Evolutionary conservation across 2,113 vertebrate species (phyloP).

Genomic region (Larimichthys crocea): DNA sequence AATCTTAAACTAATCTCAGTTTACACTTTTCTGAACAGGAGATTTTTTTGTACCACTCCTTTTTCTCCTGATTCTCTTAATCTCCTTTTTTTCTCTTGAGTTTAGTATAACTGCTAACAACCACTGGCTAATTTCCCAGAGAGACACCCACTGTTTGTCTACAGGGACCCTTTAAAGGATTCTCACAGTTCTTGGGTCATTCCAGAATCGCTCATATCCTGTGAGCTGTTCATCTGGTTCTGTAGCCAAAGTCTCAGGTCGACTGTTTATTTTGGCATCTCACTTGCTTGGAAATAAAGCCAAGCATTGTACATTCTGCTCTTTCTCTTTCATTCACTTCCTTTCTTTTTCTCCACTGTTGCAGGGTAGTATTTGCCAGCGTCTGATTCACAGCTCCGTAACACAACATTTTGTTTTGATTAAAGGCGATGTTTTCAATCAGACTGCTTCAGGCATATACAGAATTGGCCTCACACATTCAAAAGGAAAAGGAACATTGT

Average conservation of each 20-base stretch:
- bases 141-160: constrained; percentile 23
- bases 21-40: background rate
- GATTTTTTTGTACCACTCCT: background rate
- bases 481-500: constrained; percentile 16
- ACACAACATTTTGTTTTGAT: constrained; percentile 46
- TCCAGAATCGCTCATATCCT: constrained; percentile 29
- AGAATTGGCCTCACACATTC: background rate
- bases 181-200: constrained; percentile 43
- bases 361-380: constrained; percentile 2
- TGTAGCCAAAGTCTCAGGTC: constrained; percentile 37
- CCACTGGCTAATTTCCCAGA: constrained; percentile 25
- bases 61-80: too few species aligned
- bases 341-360: background rate
- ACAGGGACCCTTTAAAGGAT: constrained; percentile 14
- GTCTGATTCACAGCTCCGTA: constrained; percentile 4
- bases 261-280: constrained; percentile 38
- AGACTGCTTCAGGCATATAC: background rate
- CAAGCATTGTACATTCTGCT: constrained; percentile 28
- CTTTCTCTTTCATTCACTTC: constrained; percentile 3
- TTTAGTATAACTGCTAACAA: background rate
- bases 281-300: constrained; percentile 27
- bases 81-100: background rate
- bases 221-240: constrained; percentile 32
- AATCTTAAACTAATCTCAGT: background rate
- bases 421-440: constrained; percentile 17